These are phyloP conservation scores for Aphrocallistes beatrix DNA, from an alignment of 37 sponge, comb jelly and placozoan species.

Conservation along the genomic window DNA sequence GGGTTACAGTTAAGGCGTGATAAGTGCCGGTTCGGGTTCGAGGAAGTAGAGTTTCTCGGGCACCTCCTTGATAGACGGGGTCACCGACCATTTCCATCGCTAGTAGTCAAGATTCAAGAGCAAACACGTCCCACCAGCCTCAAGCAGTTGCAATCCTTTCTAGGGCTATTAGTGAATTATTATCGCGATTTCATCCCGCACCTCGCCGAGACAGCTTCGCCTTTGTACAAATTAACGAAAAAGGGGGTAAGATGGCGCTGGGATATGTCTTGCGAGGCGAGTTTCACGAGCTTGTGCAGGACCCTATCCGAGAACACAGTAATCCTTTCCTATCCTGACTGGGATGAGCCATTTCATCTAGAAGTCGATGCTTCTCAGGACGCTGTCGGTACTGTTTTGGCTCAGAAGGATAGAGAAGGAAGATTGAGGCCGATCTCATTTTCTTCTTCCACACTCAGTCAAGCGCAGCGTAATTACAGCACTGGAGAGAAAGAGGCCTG, in stretches of 20 bases:
- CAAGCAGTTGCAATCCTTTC: not conserved
- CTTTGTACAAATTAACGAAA: not conserved
- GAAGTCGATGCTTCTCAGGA: not conserved
- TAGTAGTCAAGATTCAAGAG: no score
- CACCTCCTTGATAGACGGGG: no score
- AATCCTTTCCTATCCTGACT: no score
- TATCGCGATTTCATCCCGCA: not conserved
- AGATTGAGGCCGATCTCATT: not conserved
- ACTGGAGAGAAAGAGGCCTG: not conserved
- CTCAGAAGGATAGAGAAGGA: not conserved
- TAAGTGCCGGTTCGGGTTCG: no score
- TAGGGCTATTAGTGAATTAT: not conserved
- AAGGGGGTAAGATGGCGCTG: not conserved
- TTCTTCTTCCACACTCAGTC: not conserved
- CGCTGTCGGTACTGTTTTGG: not conserved
- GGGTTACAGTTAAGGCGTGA: no score
- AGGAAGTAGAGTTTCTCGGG: no score
- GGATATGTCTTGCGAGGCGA: not conserved
- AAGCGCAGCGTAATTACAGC: not conserved
- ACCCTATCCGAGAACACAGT: not conserved
- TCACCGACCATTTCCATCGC: no score
- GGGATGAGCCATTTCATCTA: not conserved
- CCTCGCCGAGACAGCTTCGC: not conserved
- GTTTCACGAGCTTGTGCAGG: not conserved
- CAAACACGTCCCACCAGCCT: no score